These are phyloP conservation scores for Acrossocheilus wenchowensis DNA, from an alignment of 2,797 vertebrate genomes.

Conservation along the genomic window DNA sequence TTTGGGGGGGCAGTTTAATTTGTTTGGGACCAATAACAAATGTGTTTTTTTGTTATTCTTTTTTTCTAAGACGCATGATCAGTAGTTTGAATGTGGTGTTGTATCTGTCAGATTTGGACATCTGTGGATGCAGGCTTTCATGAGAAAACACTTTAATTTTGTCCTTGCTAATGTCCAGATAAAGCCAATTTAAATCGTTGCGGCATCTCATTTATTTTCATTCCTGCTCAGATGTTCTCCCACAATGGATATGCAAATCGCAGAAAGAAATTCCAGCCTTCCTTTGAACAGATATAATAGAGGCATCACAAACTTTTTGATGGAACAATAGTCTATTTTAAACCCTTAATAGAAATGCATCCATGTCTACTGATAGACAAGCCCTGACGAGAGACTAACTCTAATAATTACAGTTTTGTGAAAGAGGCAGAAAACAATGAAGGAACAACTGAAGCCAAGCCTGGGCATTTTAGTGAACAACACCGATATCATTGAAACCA, in stretches of 20 bases:
- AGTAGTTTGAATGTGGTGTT: conserved; percentile 45
- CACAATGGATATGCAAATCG: conserved; percentile 58
- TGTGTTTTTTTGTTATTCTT: neutral
- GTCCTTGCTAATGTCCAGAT: conserved; percentile 51
- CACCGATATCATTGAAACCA: conserved; percentile 28
- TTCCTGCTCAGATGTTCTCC: conserved; percentile 47
- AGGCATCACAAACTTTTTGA: conserved; percentile 54
- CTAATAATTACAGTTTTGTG: conserved; percentile 55
- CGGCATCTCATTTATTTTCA: conserved; percentile 57
- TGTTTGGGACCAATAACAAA: conserved; percentile 41
- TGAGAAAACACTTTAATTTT: conserved; percentile 50
- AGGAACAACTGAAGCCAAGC: conserved; percentile 18
- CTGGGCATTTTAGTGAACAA: conserved; percentile 26
- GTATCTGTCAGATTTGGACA: conserved; percentile 51
- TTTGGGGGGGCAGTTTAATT: conserved; percentile 17
- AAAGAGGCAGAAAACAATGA: conserved; percentile 42
- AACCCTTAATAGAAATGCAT: conserved; percentile 60
- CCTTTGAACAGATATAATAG: conserved; percentile 34
- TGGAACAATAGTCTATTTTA: conserved; percentile 51
- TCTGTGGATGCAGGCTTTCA: conserved; percentile 44
- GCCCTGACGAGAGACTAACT: conserved; percentile 54
- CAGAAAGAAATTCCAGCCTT: conserved; percentile 54
- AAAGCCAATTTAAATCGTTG: conserved; percentile 56
- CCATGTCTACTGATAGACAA: conserved; percentile 50
- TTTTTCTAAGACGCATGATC: conserved; percentile 37